Evolutionary conservation across 2,113 vertebrate species (phyloP).

Genomic region (Paracyprichromis sp.): DNA sequence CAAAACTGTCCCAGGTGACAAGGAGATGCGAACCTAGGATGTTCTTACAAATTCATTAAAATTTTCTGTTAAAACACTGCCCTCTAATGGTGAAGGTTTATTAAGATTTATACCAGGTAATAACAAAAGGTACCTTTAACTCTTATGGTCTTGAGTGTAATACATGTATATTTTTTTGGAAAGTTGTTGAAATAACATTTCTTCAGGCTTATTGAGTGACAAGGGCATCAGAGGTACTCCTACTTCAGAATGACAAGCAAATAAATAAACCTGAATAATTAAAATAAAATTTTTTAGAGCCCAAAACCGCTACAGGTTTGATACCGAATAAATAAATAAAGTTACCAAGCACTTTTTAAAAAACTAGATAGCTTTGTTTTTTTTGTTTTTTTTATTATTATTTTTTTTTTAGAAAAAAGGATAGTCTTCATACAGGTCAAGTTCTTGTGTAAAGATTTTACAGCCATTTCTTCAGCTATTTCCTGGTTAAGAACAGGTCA

Average conservation of each 20-base stretch:
- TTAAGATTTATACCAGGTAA: not conserved
- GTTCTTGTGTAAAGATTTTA: not conserved
- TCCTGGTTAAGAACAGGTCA: not conserved
- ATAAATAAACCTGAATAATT: not conserved
- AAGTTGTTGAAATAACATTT: not conserved
- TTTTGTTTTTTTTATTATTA: not conserved
- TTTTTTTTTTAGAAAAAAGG: not conserved
- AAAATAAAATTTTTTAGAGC: not conserved
- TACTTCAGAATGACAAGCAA: not conserved
- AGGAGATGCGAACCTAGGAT: too few relatives aligned
- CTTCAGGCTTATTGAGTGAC: not conserved
- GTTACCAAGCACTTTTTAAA: not conserved
- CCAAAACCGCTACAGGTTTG: accelerated
- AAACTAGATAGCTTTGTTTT: not conserved
- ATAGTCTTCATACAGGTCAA: not conserved
- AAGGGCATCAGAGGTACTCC: not conserved
- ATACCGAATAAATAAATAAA: not conserved
- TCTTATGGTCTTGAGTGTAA: not conserved
- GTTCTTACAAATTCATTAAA: not conserved
- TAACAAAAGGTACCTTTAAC: not conserved
- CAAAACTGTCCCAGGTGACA: not conserved
- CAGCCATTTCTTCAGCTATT: not conserved
- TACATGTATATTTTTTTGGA: not conserved
- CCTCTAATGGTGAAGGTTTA: not conserved
- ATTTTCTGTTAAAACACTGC: not conserved